These are phyloP conservation scores for Tokudaia muenninki DNA, from an alignment of 2,797 vertebrate genomes.

Conservation along the genomic window DNA sequence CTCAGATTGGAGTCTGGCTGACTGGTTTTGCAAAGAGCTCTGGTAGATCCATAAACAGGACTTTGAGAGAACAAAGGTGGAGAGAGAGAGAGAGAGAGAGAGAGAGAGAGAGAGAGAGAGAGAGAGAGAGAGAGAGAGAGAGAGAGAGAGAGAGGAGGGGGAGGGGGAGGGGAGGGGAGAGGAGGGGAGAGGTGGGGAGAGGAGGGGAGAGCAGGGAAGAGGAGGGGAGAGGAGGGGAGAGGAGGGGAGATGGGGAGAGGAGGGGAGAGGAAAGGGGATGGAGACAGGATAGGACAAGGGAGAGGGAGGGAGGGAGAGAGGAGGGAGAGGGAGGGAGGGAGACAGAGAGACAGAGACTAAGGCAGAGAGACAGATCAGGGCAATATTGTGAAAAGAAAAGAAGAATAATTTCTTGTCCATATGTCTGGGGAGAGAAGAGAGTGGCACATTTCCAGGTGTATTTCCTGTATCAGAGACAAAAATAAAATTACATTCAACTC, in stretches of 20 bases:
- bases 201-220: too few relatives aligned
- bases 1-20: background rate
- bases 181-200: too few relatives aligned
- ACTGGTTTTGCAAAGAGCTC: background rate
- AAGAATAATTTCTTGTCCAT: background rate
- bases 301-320: too few relatives aligned
- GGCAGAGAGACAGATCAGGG: background rate
- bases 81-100: too few relatives aligned
- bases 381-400: background rate
- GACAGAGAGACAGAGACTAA: background rate
- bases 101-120: background rate
- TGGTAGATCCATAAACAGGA: background rate
- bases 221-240: rapidly evolving
- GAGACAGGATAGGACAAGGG: too few relatives aligned
- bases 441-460: background rate
- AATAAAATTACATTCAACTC: background rate
- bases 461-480: background rate
- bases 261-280: too few relatives aligned
- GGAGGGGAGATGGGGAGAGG: background rate
- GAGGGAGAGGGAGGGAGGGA: background rate
- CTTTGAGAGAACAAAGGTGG: background rate
- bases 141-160: too few relatives aligned
- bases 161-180: too few relatives aligned
- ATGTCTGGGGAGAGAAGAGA: background rate
- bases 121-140: background rate